A percentile compares a stretch with the other conserved stretches of the same genome.
Conservation (phyloP, 2,113 vertebrate species). For the Dermatemys mawii region DNA sequence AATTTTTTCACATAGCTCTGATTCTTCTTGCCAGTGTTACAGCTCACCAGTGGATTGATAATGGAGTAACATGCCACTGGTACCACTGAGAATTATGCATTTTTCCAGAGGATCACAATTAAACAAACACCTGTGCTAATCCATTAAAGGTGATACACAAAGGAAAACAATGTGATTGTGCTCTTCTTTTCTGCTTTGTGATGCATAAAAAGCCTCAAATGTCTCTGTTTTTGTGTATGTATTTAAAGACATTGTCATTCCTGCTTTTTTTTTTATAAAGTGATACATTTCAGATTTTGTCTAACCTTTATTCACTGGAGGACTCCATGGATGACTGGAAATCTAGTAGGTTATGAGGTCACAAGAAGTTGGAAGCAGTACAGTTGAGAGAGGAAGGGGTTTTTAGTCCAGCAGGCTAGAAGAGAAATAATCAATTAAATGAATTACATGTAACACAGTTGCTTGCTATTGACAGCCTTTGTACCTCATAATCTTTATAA, state of each 20-base stretch:
- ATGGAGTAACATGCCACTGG: not conserved
- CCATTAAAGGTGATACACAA: not conserved
- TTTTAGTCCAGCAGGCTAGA: conserved; percentile 7
- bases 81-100: not conserved
- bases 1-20: not conserved
- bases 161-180: not conserved
- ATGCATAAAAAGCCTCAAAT: not conserved
- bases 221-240: not conserved
- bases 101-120: rapidly evolving
- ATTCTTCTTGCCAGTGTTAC: not conserved
- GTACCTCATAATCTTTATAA: conserved; percentile 1
- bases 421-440: conserved; percentile 19
- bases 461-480: not conserved
- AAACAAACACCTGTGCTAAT: not conserved
- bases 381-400: not conserved
- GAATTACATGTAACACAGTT: not conserved
- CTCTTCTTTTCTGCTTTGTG: not conserved
- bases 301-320: not conserved
- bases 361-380: not conserved
- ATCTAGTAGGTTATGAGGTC: not conserved
- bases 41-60: not conserved
- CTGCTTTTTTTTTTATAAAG: rapidly evolving
- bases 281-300: not conserved
- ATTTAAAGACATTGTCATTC: not conserved
- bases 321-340: not conserved